Conservation (phyloP, 2,797 vertebrate species). For the Setipinna tenuifilis region DNA sequence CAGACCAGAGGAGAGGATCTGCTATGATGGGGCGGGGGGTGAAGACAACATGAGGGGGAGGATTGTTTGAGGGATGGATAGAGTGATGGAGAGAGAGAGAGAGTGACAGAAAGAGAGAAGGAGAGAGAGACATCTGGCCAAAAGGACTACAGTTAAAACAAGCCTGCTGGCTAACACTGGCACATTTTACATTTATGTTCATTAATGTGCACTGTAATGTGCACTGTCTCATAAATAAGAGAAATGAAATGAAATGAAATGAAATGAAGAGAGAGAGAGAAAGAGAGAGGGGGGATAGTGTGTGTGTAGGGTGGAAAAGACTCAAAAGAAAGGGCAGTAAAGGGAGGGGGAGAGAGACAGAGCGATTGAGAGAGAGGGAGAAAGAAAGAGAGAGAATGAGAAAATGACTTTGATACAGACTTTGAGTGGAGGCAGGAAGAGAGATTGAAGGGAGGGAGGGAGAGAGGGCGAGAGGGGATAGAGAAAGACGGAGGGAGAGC, state of each 20-base stretch:
- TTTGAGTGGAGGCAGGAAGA: neutral
- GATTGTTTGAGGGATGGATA: neutral
- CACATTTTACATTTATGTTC: too few relatives aligned
- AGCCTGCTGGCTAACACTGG: too few relatives aligned
- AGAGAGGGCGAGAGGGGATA: neutral
- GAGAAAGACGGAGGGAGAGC: too few relatives aligned
- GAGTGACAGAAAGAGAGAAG: neutral
- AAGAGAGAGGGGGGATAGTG: neutral
- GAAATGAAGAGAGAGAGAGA: neutral
- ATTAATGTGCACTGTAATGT: too few relatives aligned
- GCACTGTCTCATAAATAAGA: too few relatives aligned
- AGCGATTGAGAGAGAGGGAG: slow-evolving; percentile 13
- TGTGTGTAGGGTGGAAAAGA: too few relatives aligned
- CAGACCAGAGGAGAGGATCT: too few relatives aligned
- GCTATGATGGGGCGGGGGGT: neutral
- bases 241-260: too few relatives aligned
- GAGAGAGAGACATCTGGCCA: neutral
- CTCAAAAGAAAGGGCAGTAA: too few relatives aligned
- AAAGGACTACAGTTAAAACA: too few relatives aligned
- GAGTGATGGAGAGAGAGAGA: neutral
- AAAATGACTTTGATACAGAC: neutral
- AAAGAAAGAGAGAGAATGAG: slow-evolving; percentile 27
- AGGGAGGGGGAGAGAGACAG: neutral
- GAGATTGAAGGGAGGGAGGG: neutral
- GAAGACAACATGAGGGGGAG: neutral